phyloP scores from a whole-genome alignment of 2,888 invertebrate species.

The Exocentrus adspersus region DNA sequence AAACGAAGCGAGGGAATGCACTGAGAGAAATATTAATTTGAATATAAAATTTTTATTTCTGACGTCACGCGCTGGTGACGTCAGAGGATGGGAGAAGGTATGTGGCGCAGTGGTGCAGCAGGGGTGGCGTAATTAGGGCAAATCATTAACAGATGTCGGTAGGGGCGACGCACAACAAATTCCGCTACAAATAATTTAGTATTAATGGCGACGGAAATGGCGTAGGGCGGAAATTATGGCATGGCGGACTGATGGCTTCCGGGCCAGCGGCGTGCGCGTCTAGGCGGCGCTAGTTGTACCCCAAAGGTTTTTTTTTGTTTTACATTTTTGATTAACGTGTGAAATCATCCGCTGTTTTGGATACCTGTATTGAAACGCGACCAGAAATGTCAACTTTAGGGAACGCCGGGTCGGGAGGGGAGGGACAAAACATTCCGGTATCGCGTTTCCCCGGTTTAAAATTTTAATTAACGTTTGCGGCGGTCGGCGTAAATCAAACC shows the following conservation, averaged over 20 bases:
- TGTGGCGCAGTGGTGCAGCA: conserved; percentile 31
- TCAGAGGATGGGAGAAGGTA: too few species aligned
- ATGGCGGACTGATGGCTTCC: conserved; percentile 59
- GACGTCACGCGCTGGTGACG: too few species aligned
- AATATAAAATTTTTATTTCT: too few species aligned
- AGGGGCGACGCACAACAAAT: conserved; percentile 59
- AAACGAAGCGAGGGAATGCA: too few species aligned
- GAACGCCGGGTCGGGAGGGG: neutral
- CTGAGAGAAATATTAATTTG: too few species aligned
- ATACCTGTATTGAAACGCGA: neutral
- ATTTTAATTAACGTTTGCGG: conserved; percentile 51
- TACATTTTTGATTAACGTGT: too few species aligned
- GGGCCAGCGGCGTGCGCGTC: too few species aligned
- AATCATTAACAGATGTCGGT: conserved; percentile 66
- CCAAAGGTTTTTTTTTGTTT: too few species aligned
- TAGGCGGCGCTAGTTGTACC: too few species aligned
- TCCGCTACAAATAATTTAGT: conserved; percentile 64
- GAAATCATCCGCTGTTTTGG: too few species aligned
- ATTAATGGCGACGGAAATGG: conserved; percentile 62
- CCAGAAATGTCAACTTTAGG: neutral
- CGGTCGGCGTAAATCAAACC: conserved; percentile 43
- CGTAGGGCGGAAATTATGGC: conserved; percentile 62
- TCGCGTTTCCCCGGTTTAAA: conserved; percentile 30
- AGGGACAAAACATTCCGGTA: neutral
- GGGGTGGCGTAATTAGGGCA: conserved; percentile 63